phyloP scores from a whole-genome alignment of 2,797 vertebrate species.

The Merluccius polli region DNA sequence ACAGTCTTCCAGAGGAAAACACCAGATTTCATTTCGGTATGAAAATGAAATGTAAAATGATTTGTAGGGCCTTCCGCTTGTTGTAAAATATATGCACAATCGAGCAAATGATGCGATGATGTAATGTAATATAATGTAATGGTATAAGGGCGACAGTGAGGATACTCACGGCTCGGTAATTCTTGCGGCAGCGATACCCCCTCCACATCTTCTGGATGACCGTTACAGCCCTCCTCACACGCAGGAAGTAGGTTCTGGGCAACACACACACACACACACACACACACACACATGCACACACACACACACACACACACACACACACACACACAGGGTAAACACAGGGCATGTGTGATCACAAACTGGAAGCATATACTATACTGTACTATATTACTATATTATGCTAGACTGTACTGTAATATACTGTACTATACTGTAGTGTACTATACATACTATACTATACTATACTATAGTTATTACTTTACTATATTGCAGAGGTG shows the following conservation, averaged over 20 bases:
- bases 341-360: not conserved
- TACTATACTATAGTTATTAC: too few species aligned
- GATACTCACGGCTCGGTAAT: constrained; percentile 81
- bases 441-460: too few species aligned
- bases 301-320: not conserved
- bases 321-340: not conserved
- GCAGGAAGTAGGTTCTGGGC: constrained; percentile 82
- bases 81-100: too few species aligned
- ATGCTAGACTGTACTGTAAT: too few species aligned
- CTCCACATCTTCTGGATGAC: constrained; percentile 91
- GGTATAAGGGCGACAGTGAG: not conserved
- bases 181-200: constrained; percentile 83
- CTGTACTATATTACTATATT: too few species aligned
- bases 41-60: not conserved
- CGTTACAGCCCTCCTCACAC: constrained; percentile 78
- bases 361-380: not conserved
- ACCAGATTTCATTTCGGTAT: not conserved
- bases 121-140: not conserved
- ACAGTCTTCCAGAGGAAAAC: too few species aligned
- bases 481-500: too few species aligned
- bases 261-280: constrained; percentile 4
- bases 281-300: not conserved
- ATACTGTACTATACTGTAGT: too few species aligned
- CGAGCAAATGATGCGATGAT: not conserved
- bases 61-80: not conserved